Conservation (phyloP, 2,113 vertebrate species). For the Girardinichthys multiradiatus region DNA sequence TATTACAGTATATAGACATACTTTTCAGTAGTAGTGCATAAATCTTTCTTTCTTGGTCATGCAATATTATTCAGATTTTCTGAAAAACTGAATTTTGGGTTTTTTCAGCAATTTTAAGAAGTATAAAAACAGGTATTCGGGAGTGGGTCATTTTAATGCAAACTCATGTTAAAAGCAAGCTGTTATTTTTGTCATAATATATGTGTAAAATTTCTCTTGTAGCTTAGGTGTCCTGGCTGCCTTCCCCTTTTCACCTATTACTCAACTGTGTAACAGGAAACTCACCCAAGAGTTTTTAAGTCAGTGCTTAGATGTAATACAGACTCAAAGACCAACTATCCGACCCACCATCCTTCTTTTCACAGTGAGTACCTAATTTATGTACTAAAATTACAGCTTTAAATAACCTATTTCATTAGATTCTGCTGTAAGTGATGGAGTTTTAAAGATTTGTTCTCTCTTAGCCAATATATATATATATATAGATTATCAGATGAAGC, state of each 20-base stretch:
- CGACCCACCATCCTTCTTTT: background rate
- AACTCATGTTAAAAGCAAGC: too few relatives aligned
- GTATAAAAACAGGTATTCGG: too few relatives aligned
- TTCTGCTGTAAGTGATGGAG: background rate
- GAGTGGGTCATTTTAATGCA: too few relatives aligned
- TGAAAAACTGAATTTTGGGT: too few relatives aligned
- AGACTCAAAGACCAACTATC: background rate
- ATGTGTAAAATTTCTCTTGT: background rate
- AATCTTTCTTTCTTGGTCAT: too few relatives aligned
- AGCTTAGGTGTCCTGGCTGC: conserved; percentile 37
- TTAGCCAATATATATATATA: conserved; percentile 7
- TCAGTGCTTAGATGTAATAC: background rate
- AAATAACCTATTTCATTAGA: background rate
- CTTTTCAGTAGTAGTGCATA: background rate
- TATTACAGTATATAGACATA: too few relatives aligned
- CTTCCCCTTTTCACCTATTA: conserved; percentile 15
- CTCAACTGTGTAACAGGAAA: conserved; percentile 61
- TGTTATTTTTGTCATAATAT: background rate
- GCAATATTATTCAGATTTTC: too few relatives aligned
- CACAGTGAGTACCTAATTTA: conserved; percentile 42
- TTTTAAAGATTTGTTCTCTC: too few relatives aligned
- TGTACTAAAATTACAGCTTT: background rate
- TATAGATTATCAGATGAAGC: conserved; percentile 47
- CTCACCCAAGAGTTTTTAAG: conserved; percentile 40
- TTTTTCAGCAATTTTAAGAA: too few relatives aligned